These are phyloP conservation scores for Andrena camellia DNA, from an alignment of 2,888 invertebrate species.

Conservation along the genomic window DNA sequence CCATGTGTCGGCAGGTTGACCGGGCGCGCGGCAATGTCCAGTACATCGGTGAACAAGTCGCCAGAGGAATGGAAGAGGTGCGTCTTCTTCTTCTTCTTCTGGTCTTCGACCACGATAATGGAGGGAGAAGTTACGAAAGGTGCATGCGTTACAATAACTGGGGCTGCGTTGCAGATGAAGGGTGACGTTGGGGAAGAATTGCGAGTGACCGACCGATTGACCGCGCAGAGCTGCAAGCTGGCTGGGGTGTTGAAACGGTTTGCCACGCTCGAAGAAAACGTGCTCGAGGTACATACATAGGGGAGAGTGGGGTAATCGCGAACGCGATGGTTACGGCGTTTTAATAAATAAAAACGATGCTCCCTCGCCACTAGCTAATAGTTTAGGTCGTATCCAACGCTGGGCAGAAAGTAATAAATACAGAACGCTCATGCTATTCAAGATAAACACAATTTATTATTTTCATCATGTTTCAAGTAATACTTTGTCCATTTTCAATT, in stretches of 20 bases:
- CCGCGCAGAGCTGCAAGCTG: conserved; percentile 74
- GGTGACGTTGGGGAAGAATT: conserved; percentile 78
- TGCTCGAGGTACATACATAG: conserved; percentile 75
- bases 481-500: no score
- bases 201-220: conserved; percentile 77
- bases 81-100: background rate
- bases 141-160: background rate
- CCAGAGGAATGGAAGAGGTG: conserved; percentile 79
- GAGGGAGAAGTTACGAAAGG: no score
- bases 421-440: no score
- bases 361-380: no score
- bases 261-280: conserved; percentile 74
- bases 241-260: conserved; percentile 69
- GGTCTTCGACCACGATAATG: no score
- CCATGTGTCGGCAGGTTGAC: conserved; percentile 69
- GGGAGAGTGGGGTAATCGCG: no score
- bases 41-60: conserved; percentile 74
- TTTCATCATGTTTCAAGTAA: no score
- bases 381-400: no score
- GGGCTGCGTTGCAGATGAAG: conserved; percentile 72
- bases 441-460: no score
- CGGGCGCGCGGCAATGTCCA: conserved; percentile 77
- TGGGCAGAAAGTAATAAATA: no score
- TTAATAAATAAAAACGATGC: no score
- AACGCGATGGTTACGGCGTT: no score